A percentile compares a stretch with the other conserved stretches of the same genome.
Conservation (phyloP, 2,888 invertebrate species). For the Caenorhabditis sulstoni region DNA sequence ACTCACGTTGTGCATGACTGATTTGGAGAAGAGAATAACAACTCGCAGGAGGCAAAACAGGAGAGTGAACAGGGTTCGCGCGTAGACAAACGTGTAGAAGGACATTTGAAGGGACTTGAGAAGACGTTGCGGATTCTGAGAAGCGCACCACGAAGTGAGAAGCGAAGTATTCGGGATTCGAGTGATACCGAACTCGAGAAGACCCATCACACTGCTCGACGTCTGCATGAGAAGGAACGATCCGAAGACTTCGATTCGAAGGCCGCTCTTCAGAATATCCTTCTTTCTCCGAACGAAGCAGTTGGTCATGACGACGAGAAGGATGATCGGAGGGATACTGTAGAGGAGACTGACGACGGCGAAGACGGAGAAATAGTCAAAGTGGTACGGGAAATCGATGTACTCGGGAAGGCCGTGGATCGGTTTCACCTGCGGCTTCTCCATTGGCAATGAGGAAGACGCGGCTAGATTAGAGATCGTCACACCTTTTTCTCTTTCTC, state of each 20-base stretch:
- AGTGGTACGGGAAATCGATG: not conserved
- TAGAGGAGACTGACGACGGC: not conserved
- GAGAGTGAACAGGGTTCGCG: not conserved
- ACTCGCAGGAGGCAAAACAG: not conserved
- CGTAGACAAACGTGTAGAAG: not conserved
- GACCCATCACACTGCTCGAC: too few relatives aligned
- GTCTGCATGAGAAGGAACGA: not conserved
- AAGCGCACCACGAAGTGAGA: not conserved
- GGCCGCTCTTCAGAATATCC: not conserved
- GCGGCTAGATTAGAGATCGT: too few relatives aligned
- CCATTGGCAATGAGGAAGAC: too few relatives aligned
- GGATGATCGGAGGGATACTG: not conserved
- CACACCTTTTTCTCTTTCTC: too few relatives aligned
- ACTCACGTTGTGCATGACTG: too few relatives aligned
- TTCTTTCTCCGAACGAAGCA: too few relatives aligned
- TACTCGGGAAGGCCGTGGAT: not conserved
- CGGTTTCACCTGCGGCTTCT: too few relatives aligned
- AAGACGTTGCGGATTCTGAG: not conserved
- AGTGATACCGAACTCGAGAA: not conserved
- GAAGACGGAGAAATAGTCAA: not conserved
- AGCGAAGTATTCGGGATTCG: not conserved
- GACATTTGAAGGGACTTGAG: not conserved
- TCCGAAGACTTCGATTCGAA: not conserved
- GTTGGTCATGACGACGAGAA: too few relatives aligned
- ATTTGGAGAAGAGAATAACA: not conserved